Conservation (phyloP, 2,888 invertebrate species). For the Ophraella communa region DNA sequence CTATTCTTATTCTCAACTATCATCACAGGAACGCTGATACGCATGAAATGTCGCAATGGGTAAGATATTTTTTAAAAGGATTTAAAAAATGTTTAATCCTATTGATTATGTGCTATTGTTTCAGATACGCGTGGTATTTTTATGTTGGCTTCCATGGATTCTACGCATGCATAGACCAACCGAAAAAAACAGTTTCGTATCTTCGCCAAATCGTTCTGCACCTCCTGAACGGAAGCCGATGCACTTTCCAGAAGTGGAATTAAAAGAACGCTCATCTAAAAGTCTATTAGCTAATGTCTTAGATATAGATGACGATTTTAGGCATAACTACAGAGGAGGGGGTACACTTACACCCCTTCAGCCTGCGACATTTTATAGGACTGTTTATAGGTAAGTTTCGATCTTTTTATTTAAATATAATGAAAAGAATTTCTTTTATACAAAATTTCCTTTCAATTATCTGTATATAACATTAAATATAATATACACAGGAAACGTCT, state of each 20-base stretch:
- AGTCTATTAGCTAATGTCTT: conserved; percentile 95
- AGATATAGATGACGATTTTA: conserved; percentile 96
- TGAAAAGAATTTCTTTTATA: no score
- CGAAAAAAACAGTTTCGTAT: conserved; percentile 46
- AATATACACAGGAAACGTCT: no score
- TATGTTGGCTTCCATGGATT: conserved; percentile 97
- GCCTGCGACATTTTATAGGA: conserved; percentile 72
- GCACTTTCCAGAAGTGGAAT: conserved; percentile 59
- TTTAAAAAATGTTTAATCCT: neutral
- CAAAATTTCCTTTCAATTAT: no score
- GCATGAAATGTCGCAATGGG: conserved; percentile 97
- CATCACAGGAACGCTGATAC: conserved; percentile 97
- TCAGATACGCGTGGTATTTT: conserved; percentile 88
- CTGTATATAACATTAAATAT: no score
- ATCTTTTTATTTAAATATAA: neutral
- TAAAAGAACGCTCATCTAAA: conserved; percentile 79
- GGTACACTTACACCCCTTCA: conserved; percentile 63
- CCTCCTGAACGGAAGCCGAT: conserved; percentile 59
- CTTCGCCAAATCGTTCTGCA: conserved; percentile 68
- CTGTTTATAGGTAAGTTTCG: conserved; percentile 71
- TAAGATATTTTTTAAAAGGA: conserved; percentile 62
- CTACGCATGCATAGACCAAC: conserved; percentile 88
- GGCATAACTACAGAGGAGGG: conserved; percentile 78
- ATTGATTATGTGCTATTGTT: conserved; percentile 36
- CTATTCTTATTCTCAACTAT: conserved; percentile 96